Percentiles rank a stretch among this genome's conserved stretches.
phyloP scores from a whole-genome alignment of 2,113 vertebrate species.

The Osmerus mordax region DNA sequence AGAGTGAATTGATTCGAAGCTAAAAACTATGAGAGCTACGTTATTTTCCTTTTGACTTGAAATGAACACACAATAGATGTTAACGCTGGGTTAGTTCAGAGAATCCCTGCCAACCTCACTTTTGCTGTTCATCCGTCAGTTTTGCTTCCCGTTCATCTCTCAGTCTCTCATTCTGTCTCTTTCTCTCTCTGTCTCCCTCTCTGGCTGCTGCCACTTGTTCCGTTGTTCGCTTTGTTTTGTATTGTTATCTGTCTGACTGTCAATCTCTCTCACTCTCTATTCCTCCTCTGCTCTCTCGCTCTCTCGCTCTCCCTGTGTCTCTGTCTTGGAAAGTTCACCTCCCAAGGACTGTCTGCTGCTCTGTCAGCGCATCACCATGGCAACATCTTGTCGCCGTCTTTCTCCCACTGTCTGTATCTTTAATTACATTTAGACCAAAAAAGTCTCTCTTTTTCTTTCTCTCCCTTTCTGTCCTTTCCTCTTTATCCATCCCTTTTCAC shows the following conservation, averaged over 20 bases:
- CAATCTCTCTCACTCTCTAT: slow-evolving; percentile 9
- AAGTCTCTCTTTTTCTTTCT: slow-evolving; percentile 32
- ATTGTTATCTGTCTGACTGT: neutral
- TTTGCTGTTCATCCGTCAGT: neutral
- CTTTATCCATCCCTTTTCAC: slow-evolving; percentile 23
- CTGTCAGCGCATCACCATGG: slow-evolving; percentile 34
- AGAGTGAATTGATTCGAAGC: neutral
- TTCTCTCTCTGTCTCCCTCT: neutral
- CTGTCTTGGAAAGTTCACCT: slow-evolving; percentile 10
- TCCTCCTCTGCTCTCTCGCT: neutral
- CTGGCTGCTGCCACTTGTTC: neutral
- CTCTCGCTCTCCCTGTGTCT: neutral
- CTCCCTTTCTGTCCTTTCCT: slow-evolving; percentile 23
- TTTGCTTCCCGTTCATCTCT: neutral
- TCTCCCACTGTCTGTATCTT: slow-evolving; percentile 51
- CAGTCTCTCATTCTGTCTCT: neutral
- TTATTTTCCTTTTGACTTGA: neutral
- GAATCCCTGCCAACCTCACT: no score
- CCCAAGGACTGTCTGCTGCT: neutral
- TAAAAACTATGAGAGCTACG: neutral
- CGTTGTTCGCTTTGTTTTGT: neutral
- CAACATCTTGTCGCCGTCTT: slow-evolving; percentile 25
- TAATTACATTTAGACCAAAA: slow-evolving; percentile 73
- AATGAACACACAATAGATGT: neutral
- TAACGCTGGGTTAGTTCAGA: no score